Conservation (phyloP, 2,888 invertebrate genomes). For the Mesorhabditis sp. region DNA sequence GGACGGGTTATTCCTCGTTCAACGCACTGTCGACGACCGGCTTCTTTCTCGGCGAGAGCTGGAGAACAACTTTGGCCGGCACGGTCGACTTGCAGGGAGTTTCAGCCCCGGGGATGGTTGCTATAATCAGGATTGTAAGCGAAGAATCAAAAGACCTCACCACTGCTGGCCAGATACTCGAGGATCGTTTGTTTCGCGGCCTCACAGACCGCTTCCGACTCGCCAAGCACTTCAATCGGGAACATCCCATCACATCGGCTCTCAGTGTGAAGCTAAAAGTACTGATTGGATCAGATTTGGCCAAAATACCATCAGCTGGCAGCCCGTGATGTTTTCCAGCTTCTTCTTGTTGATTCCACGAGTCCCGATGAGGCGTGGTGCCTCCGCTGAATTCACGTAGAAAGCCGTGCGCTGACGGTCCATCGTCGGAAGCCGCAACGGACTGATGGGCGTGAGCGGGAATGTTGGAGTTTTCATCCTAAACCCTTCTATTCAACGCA, state of each 20-base stretch:
- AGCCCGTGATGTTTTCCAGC: conserved; percentile 24
- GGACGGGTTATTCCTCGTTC: too few species aligned
- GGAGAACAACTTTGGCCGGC: neutral
- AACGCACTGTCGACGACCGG: neutral
- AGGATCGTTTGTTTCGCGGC: conserved; percentile 19
- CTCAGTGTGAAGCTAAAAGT: conserved; percentile 22
- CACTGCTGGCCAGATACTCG: conserved; percentile 14
- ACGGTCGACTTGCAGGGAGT: neutral
- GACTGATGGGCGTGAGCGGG: too few species aligned
- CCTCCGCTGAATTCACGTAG: conserved; percentile 22
- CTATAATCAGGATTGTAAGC: neutral
- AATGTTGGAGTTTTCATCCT: too few species aligned
- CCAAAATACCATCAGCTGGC: conserved; percentile 18
- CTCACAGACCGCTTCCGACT: conserved; percentile 13
- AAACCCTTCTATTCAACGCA: too few species aligned
- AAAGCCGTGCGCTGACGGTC: conserved; percentile 12
- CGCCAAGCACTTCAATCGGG: conserved; percentile 22
- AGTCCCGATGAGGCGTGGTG: conserved; percentile 29
- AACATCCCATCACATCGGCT: conserved; percentile 26
- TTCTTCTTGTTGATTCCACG: conserved; percentile 27
- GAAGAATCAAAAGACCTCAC: neutral
- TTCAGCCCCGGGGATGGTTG: neutral
- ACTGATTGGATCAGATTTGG: neutral
- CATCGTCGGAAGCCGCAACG: too few species aligned
- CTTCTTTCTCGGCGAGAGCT: neutral